Evolutionary conservation across 2,888 invertebrate species (phyloP), one percentile per base, ranked within the genome.

Genomic region (Sepioteuthis lessoniana): DNA sequence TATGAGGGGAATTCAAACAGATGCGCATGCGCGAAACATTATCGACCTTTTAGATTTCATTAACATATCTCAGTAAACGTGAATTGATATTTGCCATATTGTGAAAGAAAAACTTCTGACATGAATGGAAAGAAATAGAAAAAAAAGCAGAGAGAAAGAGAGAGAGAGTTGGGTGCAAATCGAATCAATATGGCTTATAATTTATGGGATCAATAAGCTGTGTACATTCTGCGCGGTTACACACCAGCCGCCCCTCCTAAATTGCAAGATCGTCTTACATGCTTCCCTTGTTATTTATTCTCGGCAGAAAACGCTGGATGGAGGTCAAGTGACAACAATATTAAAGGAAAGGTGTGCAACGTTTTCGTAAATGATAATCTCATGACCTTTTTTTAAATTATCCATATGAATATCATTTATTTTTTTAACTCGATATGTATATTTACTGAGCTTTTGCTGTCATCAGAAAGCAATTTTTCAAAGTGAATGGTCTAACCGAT

Each of bases 21-120:
- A 76, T 10, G 76, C 76, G 76, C 13, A n/a, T 76, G 76, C 16
- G 76, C 16, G 8, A 19, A 35, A 5, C n/a, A 7, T 76, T 35
- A 76, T 76, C 76, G 76, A 76, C 76, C 76, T 76, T 76, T 76
- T 5, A 1, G 25, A 76, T n/a, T 76, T 76, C 76, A 35, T 76
- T 76, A 76, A 35, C 76, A 76, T 76, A 76, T 35, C n/a, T 35
- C 76, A 76, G n/a, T 76, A 21, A 76, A 76, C 31, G n/a, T 76
- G 76, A 76, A 76, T 76, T 76, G 76, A 76, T 76, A 76, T 76
- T 76, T 76, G 76, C n/a, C n/a, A 35, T n/a, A n/a, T n/a, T 35
- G 76, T 10, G n/a, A 76, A 76, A 76, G 35, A n/a, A n/a, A n/a
- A n/a, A 35, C 60, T 60, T 60, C 31, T 28, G 28, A 60, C 16